These are phyloP conservation scores for Marisa cornuarietis DNA, from an alignment of 1,140 invertebrate species.

Conservation along the genomic window DNA sequence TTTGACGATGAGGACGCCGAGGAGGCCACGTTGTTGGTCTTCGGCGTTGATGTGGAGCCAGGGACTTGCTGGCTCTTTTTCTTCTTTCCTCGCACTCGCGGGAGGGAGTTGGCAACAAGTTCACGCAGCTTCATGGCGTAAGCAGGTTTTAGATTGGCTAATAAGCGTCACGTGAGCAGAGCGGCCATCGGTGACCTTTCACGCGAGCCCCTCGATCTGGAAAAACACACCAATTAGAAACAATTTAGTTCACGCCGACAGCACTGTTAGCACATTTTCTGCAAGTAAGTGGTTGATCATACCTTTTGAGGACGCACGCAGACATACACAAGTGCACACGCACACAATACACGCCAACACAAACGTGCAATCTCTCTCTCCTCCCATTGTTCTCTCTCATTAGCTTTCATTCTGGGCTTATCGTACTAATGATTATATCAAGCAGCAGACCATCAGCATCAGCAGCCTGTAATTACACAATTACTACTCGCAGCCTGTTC, in stretches of 20 bases:
- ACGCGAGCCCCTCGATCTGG: not conserved
- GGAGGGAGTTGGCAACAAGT: constrained; percentile 46
- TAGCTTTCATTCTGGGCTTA: too few species aligned
- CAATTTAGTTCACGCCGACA: not conserved
- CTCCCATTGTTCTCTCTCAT: too few species aligned
- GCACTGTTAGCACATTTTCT: not conserved
- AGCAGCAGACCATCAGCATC: not conserved
- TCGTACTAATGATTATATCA: too few species aligned
- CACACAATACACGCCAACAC: not conserved
- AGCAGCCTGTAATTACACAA: not conserved
- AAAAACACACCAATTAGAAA: not conserved
- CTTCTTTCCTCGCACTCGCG: constrained; percentile 39
- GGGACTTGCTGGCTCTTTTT: constrained; percentile 30
- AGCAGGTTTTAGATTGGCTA: not conserved
- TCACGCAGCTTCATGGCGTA: constrained; percentile 43
- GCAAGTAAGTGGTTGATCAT: not conserved
- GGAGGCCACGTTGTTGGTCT: too few species aligned
- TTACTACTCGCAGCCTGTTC: not conserved
- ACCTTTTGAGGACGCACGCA: not conserved
- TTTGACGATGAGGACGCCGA: too few species aligned
- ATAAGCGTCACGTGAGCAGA: not conserved
- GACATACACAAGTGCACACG: not conserved
- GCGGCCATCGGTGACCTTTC: not conserved
- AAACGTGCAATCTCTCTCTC: not conserved
- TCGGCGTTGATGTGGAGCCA: not conserved